Base-by-base conservation (phyloP, 2,888 invertebrate species). In the Brachypalpus laphriformis region DNA sequence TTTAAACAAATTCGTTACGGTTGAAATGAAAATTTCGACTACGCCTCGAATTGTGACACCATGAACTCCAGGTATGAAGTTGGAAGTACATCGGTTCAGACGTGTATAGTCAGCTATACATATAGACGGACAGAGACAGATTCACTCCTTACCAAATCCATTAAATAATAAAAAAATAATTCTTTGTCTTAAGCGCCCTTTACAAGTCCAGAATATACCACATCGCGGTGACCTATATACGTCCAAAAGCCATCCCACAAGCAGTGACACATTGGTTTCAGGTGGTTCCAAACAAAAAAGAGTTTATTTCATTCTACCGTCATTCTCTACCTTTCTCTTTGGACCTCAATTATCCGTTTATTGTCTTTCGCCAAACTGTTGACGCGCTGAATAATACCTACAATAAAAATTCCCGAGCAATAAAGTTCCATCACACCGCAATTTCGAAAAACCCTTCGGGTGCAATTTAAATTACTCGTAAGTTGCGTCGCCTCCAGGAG, bases 361-460 rank as follows among this genome's bases (percentile, higher is more conserved):
- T 47, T 68, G 54, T 20, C 54, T 42, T 63, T 40, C 28, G 42
- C 54, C 42, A 68, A 54, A 61, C 11, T 49, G 42, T 54, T 56
- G 47, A 31, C 37, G 54, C 28, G 56, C 8, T 49, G 31, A n/a
- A 7, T 20, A 22, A 1, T n/a, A 8, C 0, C 14, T 8, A 28
- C 22, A 54, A 61, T 61, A 81, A 74, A 81, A 66, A 68, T 68
- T 40, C 45, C 42, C 45, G 9, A 18, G 40, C 63, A 76, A 82
- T 76, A 82, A 82, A 66, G 42, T 34, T 76, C 11, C 63, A 42
- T 82, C 25, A 25, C 37, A 75, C 51, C 34, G 68, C 81, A 57
- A 57, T 47, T 75, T 49, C 28, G 11, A 6, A n/a, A n/a, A 4
- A 57, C 49, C 82, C 70, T 76, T 8, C 47, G 63, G 76, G 49